A percentile compares a stretch with the other conserved stretches of the same genome.
phyloP scores from a whole-genome alignment of 2,113 vertebrate species.

The Falcunculus frontatus region DNA sequence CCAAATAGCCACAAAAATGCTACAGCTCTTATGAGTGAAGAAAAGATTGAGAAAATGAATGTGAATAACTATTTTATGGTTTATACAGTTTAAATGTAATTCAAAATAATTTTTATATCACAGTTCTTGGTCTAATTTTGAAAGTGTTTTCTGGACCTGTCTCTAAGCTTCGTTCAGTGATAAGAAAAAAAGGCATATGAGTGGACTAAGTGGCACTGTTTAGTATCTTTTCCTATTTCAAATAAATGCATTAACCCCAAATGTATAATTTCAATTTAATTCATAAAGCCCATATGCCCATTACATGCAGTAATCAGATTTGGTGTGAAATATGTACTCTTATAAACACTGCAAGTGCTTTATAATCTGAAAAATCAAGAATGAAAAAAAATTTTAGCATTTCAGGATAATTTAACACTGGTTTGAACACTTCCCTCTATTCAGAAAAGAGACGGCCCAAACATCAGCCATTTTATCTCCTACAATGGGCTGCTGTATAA shows the following conservation, averaged over 20 bases:
- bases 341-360: neutral
- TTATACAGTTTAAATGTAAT: neutral
- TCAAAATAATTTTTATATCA: neutral
- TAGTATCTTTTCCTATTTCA: neutral
- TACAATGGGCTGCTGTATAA: neutral
- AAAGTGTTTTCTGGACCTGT: neutral
- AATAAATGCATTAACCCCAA: neutral
- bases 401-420: neutral
- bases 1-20: neutral
- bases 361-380: neutral
- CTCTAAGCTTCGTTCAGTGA: neutral
- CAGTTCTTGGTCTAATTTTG: neutral
- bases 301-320: neutral
- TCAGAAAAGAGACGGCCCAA: neutral
- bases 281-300: neutral
- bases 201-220: neutral
- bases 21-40: neutral
- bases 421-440: neutral
- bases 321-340: neutral
- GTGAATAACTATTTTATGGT: neutral
- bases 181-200: neutral
- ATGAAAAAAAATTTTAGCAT: neutral
- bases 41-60: neutral
- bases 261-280: neutral
- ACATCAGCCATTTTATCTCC: neutral